Base-by-base conservation (phyloP, 2,797 vertebrate species). In the Poecilia picta region DNA sequence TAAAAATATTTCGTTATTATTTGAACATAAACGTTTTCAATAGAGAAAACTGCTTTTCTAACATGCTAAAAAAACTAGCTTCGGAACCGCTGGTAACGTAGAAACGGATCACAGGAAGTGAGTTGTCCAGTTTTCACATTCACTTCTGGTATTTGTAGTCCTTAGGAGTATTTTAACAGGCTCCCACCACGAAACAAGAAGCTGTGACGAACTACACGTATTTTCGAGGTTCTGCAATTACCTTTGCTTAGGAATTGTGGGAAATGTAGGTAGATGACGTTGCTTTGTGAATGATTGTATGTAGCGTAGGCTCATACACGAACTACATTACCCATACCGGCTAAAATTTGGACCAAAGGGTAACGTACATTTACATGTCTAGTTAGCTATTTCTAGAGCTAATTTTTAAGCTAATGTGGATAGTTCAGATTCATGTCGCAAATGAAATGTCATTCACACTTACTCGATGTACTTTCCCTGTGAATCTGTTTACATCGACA, bases 101-200 rank as follows among this genome's bases (percentile, higher is more conserved):
- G 78, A 20, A 71, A 53, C 18, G 73, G 80, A 73, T 88, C 89
- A 80, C 93, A 94, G 96, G 96, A 97, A 95, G 93, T 97, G 96
- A 97, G 96, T 95, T 97, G 96, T 96, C 95, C 94, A 73, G 11
- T 90, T 80, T 49, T 33, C 36, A 0, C 8, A 70, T 5, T 75
- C 4, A 13, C 53, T 77, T 25, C 66, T 89, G 94, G 96, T 81
- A 78, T 8, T 92, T 95, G 96, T 96, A 96, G 96, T 97, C 87
- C 28, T 2, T 1, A 0, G 13, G 2, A 8, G 0, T 7, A 8
- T 7, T 6, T 0, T 5, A 4, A 0, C 0, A 8, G 1, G 18
- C 0, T 3, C 39, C 71, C 6, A 2, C 8, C 33, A 71, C 0
- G 1, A 8, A 62, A 4, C 31, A 0, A 25, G 3, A 77, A 16